Conservation (phyloP, 2,797 vertebrate genomes). For the Lerista edwardsae region DNA sequence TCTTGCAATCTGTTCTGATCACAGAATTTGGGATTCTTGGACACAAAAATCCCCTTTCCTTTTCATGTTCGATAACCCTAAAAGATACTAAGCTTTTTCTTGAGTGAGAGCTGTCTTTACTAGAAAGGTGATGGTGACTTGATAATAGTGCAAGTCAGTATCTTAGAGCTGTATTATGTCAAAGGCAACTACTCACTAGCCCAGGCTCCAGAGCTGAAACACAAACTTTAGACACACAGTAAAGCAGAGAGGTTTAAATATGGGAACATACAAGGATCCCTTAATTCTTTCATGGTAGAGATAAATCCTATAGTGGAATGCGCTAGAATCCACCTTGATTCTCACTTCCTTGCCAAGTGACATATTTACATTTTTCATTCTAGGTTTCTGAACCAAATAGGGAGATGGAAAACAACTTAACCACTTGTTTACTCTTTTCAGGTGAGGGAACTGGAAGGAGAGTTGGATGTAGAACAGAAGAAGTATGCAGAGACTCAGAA, state of each 20-base stretch:
- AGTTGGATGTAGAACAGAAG: conserved; percentile 87
- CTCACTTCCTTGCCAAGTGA: background rate
- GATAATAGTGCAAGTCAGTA: background rate
- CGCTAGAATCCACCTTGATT: too few species aligned
- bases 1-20: background rate
- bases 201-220: background rate
- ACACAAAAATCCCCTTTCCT: background rate
- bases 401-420: background rate
- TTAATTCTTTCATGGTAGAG: background rate
- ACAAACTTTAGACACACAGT: background rate
- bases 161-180: background rate
- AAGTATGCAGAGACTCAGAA: conserved; percentile 86
- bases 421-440: conserved; percentile 45
- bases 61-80: background rate
- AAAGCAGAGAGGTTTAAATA: background rate
- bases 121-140: background rate
- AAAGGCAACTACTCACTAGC: background rate
- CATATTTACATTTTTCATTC: accelerated
- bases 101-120: background rate
- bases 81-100: background rate
- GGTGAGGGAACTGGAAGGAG: conserved; percentile 89
- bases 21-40: background rate
- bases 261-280: background rate
- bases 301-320: too few species aligned
- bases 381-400: background rate